A percentile compares a stretch with the other conserved stretches of the same genome.
phyloP scores from a whole-genome alignment of 2,113 vertebrate species.

The Rostratula benghalensis region DNA sequence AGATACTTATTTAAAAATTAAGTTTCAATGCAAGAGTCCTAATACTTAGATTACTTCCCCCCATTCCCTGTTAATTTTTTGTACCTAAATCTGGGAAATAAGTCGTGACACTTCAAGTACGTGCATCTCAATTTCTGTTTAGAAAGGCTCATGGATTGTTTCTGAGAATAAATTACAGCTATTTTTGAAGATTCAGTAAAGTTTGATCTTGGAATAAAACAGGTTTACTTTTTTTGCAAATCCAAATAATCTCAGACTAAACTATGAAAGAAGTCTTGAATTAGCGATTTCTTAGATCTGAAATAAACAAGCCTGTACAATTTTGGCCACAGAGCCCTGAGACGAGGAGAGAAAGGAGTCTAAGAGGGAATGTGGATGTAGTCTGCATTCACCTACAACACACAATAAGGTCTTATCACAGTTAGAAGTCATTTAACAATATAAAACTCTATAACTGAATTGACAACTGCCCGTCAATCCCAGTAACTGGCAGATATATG shows the following conservation, averaged over 20 bases:
- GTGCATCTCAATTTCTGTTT: background rate
- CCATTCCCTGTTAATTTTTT: background rate
- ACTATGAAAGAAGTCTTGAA: background rate
- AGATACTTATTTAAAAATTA: background rate
- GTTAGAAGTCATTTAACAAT: background rate
- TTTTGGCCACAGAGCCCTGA: background rate
- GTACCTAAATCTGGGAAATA: background rate
- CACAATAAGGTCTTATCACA: background rate
- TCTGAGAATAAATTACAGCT: background rate
- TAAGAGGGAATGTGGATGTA: background rate
- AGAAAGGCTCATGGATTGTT: background rate
- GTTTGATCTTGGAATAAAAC: background rate
- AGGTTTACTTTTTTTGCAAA: background rate
- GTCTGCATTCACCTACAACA: background rate
- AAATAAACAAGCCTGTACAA: background rate
- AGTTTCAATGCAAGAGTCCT: background rate
- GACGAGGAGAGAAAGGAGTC: background rate
- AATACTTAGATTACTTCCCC: background rate
- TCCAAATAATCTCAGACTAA: background rate
- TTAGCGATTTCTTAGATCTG: background rate
- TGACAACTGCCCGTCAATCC: background rate
- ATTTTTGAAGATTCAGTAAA: background rate
- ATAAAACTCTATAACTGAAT: background rate
- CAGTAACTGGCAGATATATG: background rate
- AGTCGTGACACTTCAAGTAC: background rate